A percentile compares a stretch with the other conserved stretches of the same genome.
phyloP scores from a whole-genome alignment of 2,797 vertebrate species.

The Gephyroberyx darwinii region DNA sequence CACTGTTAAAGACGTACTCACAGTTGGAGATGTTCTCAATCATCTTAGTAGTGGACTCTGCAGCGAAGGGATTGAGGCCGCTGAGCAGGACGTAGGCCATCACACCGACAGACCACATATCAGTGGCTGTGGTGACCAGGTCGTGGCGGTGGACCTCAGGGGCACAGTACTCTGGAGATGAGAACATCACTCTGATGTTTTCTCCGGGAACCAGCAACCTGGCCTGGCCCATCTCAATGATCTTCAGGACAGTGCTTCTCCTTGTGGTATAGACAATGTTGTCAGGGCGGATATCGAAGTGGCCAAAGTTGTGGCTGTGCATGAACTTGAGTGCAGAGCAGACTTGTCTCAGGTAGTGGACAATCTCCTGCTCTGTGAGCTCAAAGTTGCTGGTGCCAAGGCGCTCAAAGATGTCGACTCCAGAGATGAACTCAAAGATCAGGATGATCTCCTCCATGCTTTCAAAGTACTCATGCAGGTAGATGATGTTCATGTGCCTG shows the following conservation, averaged over 20 bases:
- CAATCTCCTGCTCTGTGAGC: slow-evolving; percentile 94
- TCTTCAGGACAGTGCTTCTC: slow-evolving; percentile 90
- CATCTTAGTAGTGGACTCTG: slow-evolving; percentile 93
- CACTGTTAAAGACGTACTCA: slow-evolving; percentile 94
- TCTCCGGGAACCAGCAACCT: slow-evolving; percentile 94
- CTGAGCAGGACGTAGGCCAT: slow-evolving; percentile 93
- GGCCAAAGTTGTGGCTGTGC: slow-evolving; percentile 89
- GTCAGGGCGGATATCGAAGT: slow-evolving; percentile 96
- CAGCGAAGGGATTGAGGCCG: slow-evolving; percentile 95
- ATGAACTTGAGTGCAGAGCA: slow-evolving; percentile 91
- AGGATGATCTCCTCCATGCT: slow-evolving; percentile 97
- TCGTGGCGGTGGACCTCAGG: slow-evolving; percentile 96
- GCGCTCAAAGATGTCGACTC: slow-evolving; percentile 97
- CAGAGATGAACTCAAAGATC: slow-evolving; percentile 98
- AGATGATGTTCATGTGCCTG: slow-evolving; percentile 91
- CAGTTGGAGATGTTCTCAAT: slow-evolving; percentile 95
- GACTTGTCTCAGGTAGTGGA: slow-evolving; percentile 92
- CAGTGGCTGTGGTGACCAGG: slow-evolving; percentile 91
- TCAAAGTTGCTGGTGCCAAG: slow-evolving; percentile 93
- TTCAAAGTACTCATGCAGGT: slow-evolving; percentile 97
- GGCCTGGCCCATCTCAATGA: slow-evolving; percentile 98
- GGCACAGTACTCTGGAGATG: slow-evolving; percentile 93
- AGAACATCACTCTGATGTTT: slow-evolving; percentile 93
- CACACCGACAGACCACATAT: slow-evolving; percentile 99
- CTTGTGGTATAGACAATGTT: slow-evolving; percentile 96